Evolutionary conservation across 92 coral and sea anemone genomes (phyloP).

Genomic region (Metridium senile): DNA sequence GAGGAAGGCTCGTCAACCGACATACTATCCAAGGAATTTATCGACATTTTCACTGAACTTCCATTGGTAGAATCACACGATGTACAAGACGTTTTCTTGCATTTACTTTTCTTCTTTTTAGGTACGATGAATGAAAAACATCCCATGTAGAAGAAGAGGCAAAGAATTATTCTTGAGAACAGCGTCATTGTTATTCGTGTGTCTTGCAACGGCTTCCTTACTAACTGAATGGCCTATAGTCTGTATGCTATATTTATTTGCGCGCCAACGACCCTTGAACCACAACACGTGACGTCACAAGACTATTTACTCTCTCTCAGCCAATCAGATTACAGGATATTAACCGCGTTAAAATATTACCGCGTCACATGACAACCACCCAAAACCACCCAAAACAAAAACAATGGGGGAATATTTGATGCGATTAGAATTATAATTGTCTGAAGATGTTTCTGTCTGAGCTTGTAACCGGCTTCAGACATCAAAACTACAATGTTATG

Average conservation of each 20-base stretch:
- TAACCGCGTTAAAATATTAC: not conserved
- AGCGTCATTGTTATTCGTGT: not conserved
- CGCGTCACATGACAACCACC: not conserved
- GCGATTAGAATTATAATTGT: not conserved
- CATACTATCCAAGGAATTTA: slow-evolving; percentile 77
- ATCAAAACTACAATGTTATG: too few species aligned
- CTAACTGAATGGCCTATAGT: too few species aligned
- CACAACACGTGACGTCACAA: slow-evolving; percentile 27
- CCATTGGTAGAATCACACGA: slow-evolving; percentile 37
- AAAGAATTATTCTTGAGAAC: slow-evolving; percentile 36
- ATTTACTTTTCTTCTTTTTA: slow-evolving; percentile 54
- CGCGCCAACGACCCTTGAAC: slow-evolving; percentile 40
- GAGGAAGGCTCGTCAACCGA: slow-evolving; percentile 77
- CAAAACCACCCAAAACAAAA: not conserved
- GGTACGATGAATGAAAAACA: slow-evolving; percentile 66
- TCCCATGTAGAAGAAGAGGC: slow-evolving; percentile 66
- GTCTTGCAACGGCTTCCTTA: not conserved
- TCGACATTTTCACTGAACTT: slow-evolving; percentile 46
- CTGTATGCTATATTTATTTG: not conserved
- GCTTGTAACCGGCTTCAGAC: not conserved
- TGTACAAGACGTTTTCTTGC: slow-evolving; percentile 36
- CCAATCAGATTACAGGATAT: slow-evolving; percentile 17
- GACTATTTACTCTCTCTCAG: not conserved
- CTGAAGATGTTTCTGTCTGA: not conserved
- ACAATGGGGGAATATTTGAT: not conserved